Percentiles rank a stretch among this genome's conserved stretches.
phyloP scores from a whole-genome alignment of 2,113 vertebrate genomes.

The Hippopotamus amphibius region DNA sequence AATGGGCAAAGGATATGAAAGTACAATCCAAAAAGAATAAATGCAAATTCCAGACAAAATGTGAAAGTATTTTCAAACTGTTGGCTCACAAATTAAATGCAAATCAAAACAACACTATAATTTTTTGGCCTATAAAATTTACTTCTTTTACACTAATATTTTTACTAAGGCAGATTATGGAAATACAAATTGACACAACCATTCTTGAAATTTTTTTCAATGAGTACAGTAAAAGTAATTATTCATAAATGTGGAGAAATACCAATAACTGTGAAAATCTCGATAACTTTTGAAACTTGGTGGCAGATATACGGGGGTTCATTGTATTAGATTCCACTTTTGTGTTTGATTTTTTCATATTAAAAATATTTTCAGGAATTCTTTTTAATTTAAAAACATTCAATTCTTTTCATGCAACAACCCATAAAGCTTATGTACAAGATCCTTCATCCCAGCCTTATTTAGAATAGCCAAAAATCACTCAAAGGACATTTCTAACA shows the following conservation, averaged over 20 bases:
- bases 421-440: not conserved
- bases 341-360: not conserved
- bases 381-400: not conserved
- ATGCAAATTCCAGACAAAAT: not conserved
- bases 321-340: not conserved
- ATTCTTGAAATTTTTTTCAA: not conserved
- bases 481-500: not conserved
- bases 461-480: not conserved
- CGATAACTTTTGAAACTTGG: not conserved
- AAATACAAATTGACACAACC: not conserved
- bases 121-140: not conserved
- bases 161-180: not conserved
- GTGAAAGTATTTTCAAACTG: not conserved
- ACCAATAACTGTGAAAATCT: not conserved
- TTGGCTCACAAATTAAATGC: not conserved
- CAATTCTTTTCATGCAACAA: not conserved
- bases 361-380: not conserved
- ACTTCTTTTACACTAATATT: not conserved
- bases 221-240: not conserved
- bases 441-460: not conserved
- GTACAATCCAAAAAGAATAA: not conserved
- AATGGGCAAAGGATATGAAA: not conserved
- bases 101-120: not conserved
- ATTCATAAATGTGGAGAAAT: not conserved
- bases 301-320: not conserved